Evolutionary conservation across 2,797 vertebrate genomes (phyloP).

Genomic region (Manis pentadactyla): DNA sequence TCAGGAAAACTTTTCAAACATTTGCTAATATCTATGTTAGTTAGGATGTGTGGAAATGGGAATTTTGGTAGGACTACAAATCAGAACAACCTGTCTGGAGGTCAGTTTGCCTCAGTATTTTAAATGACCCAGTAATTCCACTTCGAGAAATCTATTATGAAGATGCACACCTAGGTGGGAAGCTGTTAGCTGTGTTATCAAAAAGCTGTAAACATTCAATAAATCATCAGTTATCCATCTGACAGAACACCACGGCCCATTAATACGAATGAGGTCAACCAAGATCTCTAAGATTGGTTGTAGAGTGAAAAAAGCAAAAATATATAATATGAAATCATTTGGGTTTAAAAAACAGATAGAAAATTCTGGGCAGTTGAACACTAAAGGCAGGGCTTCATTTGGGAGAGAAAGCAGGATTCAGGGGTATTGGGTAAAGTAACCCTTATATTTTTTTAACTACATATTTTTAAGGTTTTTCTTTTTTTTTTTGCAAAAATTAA

Average conservation of each 20-base stretch:
- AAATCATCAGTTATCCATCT: not conserved
- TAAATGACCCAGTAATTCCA: not conserved
- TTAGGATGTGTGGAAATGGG: not conserved
- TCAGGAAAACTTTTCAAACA: not conserved
- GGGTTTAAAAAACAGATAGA: not conserved
- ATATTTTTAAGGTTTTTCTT: not conserved
- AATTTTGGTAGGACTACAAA: not conserved
- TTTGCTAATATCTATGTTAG: not conserved
- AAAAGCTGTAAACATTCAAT: not conserved
- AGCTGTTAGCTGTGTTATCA: not conserved
- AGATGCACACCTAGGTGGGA: not conserved
- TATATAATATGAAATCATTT: not conserved
- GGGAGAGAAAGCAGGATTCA: not conserved
- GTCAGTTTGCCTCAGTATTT: not conserved
- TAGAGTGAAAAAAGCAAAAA: conserved; percentile 12
- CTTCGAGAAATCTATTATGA: not conserved
- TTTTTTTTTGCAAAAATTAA: not conserved
- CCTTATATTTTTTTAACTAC: not conserved
- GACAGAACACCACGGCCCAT: not conserved
- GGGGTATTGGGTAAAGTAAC: not conserved
- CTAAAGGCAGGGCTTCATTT: not conserved
- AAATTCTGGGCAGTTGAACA: not conserved
- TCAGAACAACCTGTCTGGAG: not conserved
- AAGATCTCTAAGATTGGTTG: not conserved
- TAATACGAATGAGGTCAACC: not conserved